These are phyloP conservation scores for Drosophila stalkeri DNA, from an alignment of 2,888 invertebrate species.

Conservation along the genomic window DNA sequence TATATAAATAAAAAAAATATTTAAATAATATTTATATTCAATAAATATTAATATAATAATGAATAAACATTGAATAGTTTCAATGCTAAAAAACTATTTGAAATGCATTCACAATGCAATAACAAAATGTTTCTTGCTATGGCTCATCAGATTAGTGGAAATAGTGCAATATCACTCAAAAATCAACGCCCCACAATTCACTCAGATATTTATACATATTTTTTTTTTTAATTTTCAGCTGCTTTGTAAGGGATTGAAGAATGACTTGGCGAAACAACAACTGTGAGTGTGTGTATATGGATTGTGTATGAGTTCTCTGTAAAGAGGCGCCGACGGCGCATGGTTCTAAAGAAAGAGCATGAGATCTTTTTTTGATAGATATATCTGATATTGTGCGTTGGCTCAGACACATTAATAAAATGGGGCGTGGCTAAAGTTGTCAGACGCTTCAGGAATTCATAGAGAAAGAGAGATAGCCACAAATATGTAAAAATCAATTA, in stretches of 20 bases:
- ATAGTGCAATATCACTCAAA: slow-evolving; percentile 80
- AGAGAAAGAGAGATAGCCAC: slow-evolving; percentile 35
- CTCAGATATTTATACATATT: slow-evolving; percentile 4
- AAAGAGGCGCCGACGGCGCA: slow-evolving; percentile 70
- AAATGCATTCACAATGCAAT: slow-evolving; percentile 50
- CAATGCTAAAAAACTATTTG: slow-evolving; percentile 21
- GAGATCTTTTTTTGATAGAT: slow-evolving; percentile 51
- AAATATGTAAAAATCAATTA: slow-evolving; percentile 73
- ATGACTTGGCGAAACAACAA: slow-evolving; percentile 49
- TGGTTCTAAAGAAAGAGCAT: slow-evolving; percentile 67
- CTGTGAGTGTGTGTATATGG: neutral
- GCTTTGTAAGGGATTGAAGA: slow-evolving; percentile 12
- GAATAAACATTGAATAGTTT: neutral
- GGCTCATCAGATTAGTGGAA: slow-evolving; percentile 38
- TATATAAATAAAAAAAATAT: neutral
- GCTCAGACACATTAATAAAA: slow-evolving; percentile 75
- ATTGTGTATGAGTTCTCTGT: slow-evolving; percentile 14
- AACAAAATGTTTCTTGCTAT: slow-evolving; percentile 27
- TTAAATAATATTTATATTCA: neutral
- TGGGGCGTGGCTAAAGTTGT: slow-evolving; percentile 66
- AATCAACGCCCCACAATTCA: slow-evolving; percentile 77
- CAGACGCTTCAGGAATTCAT: slow-evolving; percentile 66
- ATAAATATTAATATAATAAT: no score
- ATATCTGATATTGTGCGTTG: slow-evolving; percentile 62
- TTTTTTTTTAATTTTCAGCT: neutral